Percentiles rank a stretch among this genome's conserved stretches.
Conservation (phyloP, 2,888 invertebrate genomes). For the Apamea anceps region DNA sequence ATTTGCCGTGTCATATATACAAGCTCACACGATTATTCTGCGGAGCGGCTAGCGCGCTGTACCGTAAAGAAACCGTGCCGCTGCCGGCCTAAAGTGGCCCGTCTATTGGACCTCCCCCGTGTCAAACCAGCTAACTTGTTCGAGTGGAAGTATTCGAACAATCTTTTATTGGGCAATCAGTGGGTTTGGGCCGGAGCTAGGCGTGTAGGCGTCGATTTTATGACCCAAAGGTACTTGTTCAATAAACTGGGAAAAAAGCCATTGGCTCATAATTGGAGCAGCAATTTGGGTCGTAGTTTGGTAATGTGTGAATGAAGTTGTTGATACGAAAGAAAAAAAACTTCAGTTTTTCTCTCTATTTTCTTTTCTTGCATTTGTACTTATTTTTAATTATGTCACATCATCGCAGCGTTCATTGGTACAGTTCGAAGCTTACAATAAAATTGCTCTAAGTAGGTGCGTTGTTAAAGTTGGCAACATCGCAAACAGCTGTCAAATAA, state of each 20-base stretch:
- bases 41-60: too few species aligned
- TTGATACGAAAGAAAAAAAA: background rate
- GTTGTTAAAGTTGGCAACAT: background rate
- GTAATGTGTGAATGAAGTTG: conserved; percentile 1
- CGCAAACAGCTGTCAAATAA: background rate
- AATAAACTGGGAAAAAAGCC: conserved; percentile 47
- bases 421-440: background rate
- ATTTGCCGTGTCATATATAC: too few species aligned
- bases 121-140: conserved; percentile 60
- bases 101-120: conserved; percentile 41
- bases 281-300: conserved; percentile 13
- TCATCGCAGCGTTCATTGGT: too few species aligned
- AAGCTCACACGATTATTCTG: too few species aligned
- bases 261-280: conserved; percentile 29
- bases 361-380: too few species aligned
- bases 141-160: conserved; percentile 70
- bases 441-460: background rate
- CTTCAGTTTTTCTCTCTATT: background rate
- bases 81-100: conserved; percentile 36
- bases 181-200: conserved; percentile 55
- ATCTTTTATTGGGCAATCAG: conserved; percentile 70
- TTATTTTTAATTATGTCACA: background rate
- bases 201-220: conserved; percentile 58
- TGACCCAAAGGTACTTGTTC: conserved; percentile 42
- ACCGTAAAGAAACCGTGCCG: too few species aligned